Evolutionary conservation across 1,140 invertebrate genomes (phyloP).

Genomic region (Papilio glaucus): DNA sequence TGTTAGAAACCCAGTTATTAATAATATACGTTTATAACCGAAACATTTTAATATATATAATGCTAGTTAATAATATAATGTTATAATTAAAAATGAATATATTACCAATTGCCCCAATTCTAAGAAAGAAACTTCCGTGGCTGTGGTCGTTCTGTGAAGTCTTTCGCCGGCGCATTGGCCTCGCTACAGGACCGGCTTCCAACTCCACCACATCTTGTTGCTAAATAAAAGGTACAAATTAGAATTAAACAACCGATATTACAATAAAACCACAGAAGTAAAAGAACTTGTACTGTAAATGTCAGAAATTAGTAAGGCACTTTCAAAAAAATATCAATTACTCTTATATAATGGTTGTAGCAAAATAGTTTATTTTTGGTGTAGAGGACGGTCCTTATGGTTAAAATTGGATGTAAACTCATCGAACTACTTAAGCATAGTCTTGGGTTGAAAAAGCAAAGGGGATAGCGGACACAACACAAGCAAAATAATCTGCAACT

Average conservation of each 20-base stretch:
- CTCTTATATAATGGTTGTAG: conserved; percentile 17
- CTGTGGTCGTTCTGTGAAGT: conserved; percentile 96
- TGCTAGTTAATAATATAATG: background rate
- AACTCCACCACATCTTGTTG: conserved; percentile 85
- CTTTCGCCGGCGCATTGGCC: conserved; percentile 90
- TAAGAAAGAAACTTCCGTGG: conserved; percentile 97
- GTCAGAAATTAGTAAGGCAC: conserved; percentile 30
- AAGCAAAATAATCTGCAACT: conserved; percentile 63
- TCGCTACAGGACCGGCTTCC: conserved; percentile 87
- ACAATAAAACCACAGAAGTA: conserved; percentile 8
- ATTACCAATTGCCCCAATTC: conserved; percentile 96
- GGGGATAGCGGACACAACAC: conserved; percentile 54
- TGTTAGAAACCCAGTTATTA: background rate
- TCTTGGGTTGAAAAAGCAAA: conserved; percentile 51
- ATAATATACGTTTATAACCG: no score
- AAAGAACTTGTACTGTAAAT: background rate
- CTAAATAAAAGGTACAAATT: conserved; percentile 48
- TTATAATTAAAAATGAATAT: conserved; percentile 32
- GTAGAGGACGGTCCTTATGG: background rate
- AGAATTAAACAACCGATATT: conserved; percentile 25
- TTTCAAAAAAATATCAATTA: background rate
- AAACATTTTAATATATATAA: no score
- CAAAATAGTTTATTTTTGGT: conserved; percentile 34
- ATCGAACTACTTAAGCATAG: conserved; percentile 35
- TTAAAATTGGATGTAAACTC: conserved; percentile 31